phyloP scores from a whole-genome alignment of 2,888 invertebrate genomes.

The Lepidochrysops patricia region DNA sequence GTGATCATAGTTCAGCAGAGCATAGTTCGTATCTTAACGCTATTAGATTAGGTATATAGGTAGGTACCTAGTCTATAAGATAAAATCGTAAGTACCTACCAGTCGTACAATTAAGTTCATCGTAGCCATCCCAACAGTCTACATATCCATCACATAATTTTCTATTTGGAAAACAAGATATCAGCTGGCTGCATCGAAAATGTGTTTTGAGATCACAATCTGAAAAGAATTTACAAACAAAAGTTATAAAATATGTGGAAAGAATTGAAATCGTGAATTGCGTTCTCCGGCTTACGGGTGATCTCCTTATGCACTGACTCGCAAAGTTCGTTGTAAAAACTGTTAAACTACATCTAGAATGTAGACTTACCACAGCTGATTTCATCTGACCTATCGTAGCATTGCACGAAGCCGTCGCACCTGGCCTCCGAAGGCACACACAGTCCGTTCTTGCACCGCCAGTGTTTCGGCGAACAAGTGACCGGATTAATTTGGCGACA shows the following conservation, averaged over 20 bases:
- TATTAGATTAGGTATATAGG: neutral
- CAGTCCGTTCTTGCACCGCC: constrained; percentile 82
- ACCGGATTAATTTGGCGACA: constrained; percentile 74
- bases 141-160: constrained; percentile 81
- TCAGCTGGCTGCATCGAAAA: constrained; percentile 82
- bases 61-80: too few species aligned
- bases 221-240: constrained; percentile 35
- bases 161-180: constrained; percentile 81
- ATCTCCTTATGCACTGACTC: too few species aligned
- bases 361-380: constrained; percentile 78
- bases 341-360: too few species aligned
- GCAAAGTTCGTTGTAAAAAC: too few species aligned
- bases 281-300: too few species aligned
- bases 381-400: constrained; percentile 84
- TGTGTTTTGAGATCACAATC: constrained; percentile 79
- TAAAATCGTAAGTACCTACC: constrained; percentile 54
- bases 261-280: too few species aligned
- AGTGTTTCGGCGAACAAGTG: constrained; percentile 77
- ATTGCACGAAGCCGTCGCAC: constrained; percentile 83
- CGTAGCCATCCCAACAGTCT: constrained; percentile 86
- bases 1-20: too few species aligned
- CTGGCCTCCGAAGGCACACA: constrained; percentile 78
- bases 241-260: too few species aligned
- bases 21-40: neutral
- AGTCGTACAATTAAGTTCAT: constrained; percentile 81